These are phyloP conservation scores for Agelaius tricolor DNA, from an alignment of 2,113 vertebrate species.

Conservation along the genomic window DNA sequence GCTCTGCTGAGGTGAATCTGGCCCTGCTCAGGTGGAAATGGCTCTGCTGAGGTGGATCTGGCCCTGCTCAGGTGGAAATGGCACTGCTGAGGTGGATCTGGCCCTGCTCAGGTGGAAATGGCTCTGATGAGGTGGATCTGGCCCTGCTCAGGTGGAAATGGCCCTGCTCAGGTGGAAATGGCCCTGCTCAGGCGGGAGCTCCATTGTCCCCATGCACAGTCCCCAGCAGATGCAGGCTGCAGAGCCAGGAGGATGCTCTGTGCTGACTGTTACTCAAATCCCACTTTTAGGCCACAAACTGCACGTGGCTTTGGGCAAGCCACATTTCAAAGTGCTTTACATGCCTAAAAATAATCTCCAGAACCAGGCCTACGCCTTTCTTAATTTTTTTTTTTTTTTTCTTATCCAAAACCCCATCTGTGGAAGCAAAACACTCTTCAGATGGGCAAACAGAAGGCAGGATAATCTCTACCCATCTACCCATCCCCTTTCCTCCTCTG, in stretches of 20 bases:
- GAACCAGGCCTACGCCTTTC: not conserved
- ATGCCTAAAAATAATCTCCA: conserved; percentile 42
- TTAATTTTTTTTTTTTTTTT: not conserved
- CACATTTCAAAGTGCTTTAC: conserved; percentile 32
- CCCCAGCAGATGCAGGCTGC: not conserved
- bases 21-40: too few species aligned
- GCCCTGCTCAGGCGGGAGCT: too few species aligned
- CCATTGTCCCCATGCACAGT: not conserved
- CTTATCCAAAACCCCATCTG: conserved; percentile 28
- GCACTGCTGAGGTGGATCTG: too few species aligned
- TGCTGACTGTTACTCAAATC: conserved; percentile 36
- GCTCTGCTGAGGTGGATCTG: too few species aligned
- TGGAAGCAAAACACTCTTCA: conserved; percentile 43
- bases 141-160: too few species aligned
- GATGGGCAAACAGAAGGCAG: conserved; percentile 52
- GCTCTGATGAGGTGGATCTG: too few species aligned
- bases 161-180: too few species aligned
- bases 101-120: too few species aligned
- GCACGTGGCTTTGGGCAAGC: conserved; percentile 11
- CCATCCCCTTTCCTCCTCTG: not conserved
- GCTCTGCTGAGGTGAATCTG: too few species aligned
- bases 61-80: too few species aligned
- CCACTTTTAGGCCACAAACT: conserved; percentile 43
- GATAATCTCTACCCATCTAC: not conserved
- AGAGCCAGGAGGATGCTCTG: not conserved